Base-by-base conservation (phyloP, 2,888 invertebrate genomes). In the Caenorhabditis afra region DNA sequence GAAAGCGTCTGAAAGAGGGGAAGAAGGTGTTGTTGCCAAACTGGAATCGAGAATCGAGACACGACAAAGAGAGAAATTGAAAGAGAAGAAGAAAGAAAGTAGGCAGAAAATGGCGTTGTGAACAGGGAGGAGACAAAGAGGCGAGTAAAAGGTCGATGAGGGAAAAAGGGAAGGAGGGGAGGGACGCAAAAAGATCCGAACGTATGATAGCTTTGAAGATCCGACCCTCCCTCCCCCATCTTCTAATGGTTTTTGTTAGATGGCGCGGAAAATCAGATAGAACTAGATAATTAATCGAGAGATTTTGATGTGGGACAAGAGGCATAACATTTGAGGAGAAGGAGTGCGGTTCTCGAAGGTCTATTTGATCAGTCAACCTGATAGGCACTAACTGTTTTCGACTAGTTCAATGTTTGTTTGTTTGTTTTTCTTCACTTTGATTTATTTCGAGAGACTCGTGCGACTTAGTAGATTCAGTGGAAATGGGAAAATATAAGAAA, bases 121-220 rank as follows among this genome's bases (percentile, higher is more conserved):
- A 49, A 50, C 16, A 37, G 50, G 29, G 62, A 64, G 7, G 45
- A 50, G 39, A 64, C 22, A 41, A 39, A 45, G 29, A 35, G 23
- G 12, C 29, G 44, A 50, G 52, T 22, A 16, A 66, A 47, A 29
- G 29, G 57, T 29, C 20, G 29, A 67, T 8, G 44, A 55, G n/a
- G 23, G 41, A 52, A 23, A 64, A 29, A 16, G 50, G 18, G 37
- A 20, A 20, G 50, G 39, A 65, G 44, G 18, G 47, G 18, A n/a
- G n/a, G 23, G 67, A 5, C 29, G 29, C 39, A 52, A 52, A 68
- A 52, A 68, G 62, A 71, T 62, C 61, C 71, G 55, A 55, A 61
- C 57, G 57, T 11, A 16, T 47, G 67, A 70, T 70, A 57, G 52
- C 45, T 61, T 55, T 52, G 41, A 12, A 0, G n/a, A 11, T 58